Evolutionary conservation across 2,888 invertebrate genomes (phyloP), one percentile per base, ranked within the genome.

Genomic region (Bellardia bayeri): DNA sequence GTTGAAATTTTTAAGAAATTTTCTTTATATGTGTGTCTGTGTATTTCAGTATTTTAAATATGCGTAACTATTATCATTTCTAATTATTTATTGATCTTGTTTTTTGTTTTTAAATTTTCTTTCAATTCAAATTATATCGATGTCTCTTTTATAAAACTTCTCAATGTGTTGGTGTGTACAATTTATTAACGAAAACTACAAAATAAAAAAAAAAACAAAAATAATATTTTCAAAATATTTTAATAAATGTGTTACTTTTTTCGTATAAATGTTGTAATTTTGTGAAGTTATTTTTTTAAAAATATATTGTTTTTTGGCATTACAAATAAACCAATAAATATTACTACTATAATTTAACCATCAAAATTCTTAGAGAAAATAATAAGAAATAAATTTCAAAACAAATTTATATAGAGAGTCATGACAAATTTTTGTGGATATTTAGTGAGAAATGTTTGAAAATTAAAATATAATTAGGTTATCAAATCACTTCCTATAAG

Each of bases 121-220:
- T 89, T 90, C 89, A 75, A 71, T 71, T 76, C 63, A 13, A 13
- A 13, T 0, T 33, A 13, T 82, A 88, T 88, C 84, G 84, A 88
- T 89, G 88, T 89, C 54, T 87, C 58, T 83, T 79, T 85, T 83
- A 78, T 30, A 37, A 83, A 80, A 64, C 51, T 76, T 78, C 72
- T 78, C 78, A 71, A 82, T 87, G 87, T 89, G 88, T 89, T 89
- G 89, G 81, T 89, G 81, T 89, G 89, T 89, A 86, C 82, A 88
- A 88, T 78, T 88, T 83, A 82, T 79, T 78, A 76, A 49, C 78
- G 76, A 68, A 74, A 61, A 61, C 5, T 86, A 49, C 58, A 69
- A 85, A 81, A 6, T 64, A 49, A 61, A 42, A 30, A 64, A 30
- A 45, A 45, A 82, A 49, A 51, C 33, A 16, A 13, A 63, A 79